Percentiles rank a stretch among this genome's conserved stretches.
These are phyloP conservation scores for Micronycteris hirsuta DNA, from an alignment of 2,113 vertebrate species.

Conservation along the genomic window DNA sequence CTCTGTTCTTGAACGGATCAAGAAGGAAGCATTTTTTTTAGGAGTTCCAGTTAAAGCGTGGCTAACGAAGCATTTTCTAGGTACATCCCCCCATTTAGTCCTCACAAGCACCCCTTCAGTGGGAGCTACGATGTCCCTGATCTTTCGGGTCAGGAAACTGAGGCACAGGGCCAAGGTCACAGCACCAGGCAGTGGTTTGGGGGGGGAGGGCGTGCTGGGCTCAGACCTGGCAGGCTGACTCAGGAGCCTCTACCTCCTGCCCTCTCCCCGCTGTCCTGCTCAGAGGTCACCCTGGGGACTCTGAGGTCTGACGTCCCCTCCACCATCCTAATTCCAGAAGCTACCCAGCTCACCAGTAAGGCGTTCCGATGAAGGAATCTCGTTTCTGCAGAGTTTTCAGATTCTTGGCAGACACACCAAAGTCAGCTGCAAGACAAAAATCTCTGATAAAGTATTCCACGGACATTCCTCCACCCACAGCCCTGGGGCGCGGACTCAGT, in stretches of 20 bases:
- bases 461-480: background rate
- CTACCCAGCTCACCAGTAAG: conserved; percentile 91
- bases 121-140: background rate
- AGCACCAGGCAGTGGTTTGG: rapidly evolving
- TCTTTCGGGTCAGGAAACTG: background rate
- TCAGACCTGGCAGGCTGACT: background rate
- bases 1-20: rapidly evolving
- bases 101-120: background rate
- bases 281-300: background rate
- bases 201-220: rapidly evolving
- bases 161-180: background rate
- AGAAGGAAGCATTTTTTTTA: background rate
- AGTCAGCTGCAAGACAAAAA: conserved; percentile 88
- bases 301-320: background rate
- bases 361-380: conserved; percentile 96
- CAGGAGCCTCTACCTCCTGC: rapidly evolving
- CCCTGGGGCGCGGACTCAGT: background rate
- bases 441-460: background rate
- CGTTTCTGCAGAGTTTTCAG: conserved; percentile 93
- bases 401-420: conserved; percentile 97
- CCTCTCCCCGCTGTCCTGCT: too few relatives aligned
- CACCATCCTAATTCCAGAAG: background rate
- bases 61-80: background rate
- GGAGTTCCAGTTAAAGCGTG: background rate
- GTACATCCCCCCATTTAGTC: too few relatives aligned